A percentile compares a stretch with the other conserved stretches of the same genome.
These are phyloP conservation scores for Patella vulgata DNA, from an alignment of 1,140 invertebrate species.

Conservation along the genomic window DNA sequence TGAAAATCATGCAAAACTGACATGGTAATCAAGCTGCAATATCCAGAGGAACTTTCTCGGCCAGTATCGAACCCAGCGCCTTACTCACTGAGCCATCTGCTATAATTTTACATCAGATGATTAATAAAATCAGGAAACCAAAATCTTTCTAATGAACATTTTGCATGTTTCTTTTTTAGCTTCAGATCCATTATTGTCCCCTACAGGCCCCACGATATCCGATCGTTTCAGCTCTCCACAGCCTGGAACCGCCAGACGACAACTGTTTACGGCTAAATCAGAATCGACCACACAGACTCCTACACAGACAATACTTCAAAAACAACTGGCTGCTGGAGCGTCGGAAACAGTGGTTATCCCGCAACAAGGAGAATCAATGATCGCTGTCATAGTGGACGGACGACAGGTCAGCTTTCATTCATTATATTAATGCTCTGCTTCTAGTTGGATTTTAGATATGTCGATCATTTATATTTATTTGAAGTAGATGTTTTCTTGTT, in stretches of 20 bases:
- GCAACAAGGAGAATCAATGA: slow-evolving; percentile 30
- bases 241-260: slow-evolving; percentile 62
- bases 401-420: slow-evolving; percentile 44
- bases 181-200: slow-evolving; percentile 59
- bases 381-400: slow-evolving; percentile 55
- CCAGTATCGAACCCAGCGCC: too few species aligned
- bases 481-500: background rate
- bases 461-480: background rate
- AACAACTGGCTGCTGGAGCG: slow-evolving; percentile 15
- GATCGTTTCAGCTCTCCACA: slow-evolving; percentile 66
- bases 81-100: too few species aligned
- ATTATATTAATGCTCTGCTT: background rate
- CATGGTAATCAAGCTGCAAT: too few species aligned
- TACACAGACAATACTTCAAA: slow-evolving; percentile 3
- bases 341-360: slow-evolving; percentile 16
- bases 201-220: slow-evolving; percentile 55
- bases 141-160: too few species aligned
- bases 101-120: too few species aligned
- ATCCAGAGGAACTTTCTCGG: too few species aligned
- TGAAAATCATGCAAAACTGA: too few species aligned
- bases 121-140: too few species aligned
- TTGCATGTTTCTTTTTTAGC: slow-evolving; percentile 2
- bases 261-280: slow-evolving; percentile 55
- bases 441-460: background rate
- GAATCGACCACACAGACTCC: background rate